Base-by-base conservation (phyloP, 2,113 vertebrate species). In the Phrynocephalus versicolor region DNA sequence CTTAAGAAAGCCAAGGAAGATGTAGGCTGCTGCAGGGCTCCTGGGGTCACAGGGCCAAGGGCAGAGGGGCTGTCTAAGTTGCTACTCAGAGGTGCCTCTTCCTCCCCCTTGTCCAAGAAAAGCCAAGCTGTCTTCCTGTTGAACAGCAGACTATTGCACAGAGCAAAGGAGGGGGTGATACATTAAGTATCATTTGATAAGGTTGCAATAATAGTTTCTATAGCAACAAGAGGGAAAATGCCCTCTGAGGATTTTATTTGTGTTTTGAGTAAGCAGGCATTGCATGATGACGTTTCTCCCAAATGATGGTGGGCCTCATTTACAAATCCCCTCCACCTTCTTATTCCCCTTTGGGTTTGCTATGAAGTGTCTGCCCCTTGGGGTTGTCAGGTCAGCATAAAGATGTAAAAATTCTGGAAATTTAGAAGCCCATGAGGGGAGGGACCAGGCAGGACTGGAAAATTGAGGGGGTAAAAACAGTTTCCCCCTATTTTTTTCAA, bases 191-290 rank as follows among this genome's bases (percentile, higher is more conserved):
- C 90, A 81, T 90, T 94, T 93, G 83, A 81, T 89, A 88, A 91
- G 85, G 94, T 91, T 95, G 91, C 94, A 95, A 94, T 94, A 94
- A 93, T 90, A 85, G 95, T 96, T 97, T 94, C 96, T 92, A 95
- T 95, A 89, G 90, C 88, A 94, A 96, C 91, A 41, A 86, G 84
- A 51, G 93, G 72, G 93, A 81, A 95, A 94, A 93, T 94, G 84
- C 92, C 89, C 91, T 95, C 85, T 64, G 6, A 76, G 91, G 89
- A 84, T 93, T 94, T 90, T 94, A 81, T 94, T 94, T 94, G 88
- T 89, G 74, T 89, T 95, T 94, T 91, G 88, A 94, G 88, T 88
- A 86, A 88, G 89, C 69, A 94, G 84, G n/a, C 86, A 88, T 89
- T 82, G 95, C 89, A 83, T 65, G 92, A 93, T 90, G 89, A 10